phyloP scores from a whole-genome alignment of 2,797 vertebrate species.

The Perodicticus potto region DNA sequence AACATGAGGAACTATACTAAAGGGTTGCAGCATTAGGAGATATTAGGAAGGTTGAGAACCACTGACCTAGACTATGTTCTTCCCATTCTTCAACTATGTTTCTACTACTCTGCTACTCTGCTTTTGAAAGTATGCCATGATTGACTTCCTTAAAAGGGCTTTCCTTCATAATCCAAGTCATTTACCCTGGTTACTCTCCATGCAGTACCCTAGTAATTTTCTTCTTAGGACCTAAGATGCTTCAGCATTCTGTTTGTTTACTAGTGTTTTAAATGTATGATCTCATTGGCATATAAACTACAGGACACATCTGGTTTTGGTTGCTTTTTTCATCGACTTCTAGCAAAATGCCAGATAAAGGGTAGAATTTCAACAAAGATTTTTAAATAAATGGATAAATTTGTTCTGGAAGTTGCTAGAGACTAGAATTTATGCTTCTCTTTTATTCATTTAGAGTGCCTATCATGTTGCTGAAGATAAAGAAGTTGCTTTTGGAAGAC shows the following conservation, averaged over 20 bases:
- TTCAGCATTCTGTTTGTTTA: background rate
- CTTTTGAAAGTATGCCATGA: background rate
- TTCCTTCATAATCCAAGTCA: background rate
- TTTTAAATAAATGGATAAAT: slow-evolving; percentile 7
- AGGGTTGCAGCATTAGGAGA: no score
- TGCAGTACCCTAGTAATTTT: background rate
- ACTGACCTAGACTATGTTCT: background rate
- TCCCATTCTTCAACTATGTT: background rate
- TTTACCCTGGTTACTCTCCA: background rate
- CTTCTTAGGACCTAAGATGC: background rate
- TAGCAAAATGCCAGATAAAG: background rate
- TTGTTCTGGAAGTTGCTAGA: background rate
- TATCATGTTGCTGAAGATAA: background rate
- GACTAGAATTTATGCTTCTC: background rate
- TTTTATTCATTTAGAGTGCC: background rate
- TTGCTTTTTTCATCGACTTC: background rate
- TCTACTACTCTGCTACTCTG: background rate
- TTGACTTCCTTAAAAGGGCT: background rate
- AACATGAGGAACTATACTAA: no score
- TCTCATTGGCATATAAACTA: background rate
- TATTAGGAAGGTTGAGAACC: no score
- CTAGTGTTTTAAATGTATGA: background rate
- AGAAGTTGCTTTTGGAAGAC: background rate
- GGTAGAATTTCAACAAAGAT: background rate
- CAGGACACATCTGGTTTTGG: background rate